These are phyloP conservation scores for Drosophila aff. DNA, from an alignment of 1,140 invertebrate species.

Conservation along the genomic window DNA sequence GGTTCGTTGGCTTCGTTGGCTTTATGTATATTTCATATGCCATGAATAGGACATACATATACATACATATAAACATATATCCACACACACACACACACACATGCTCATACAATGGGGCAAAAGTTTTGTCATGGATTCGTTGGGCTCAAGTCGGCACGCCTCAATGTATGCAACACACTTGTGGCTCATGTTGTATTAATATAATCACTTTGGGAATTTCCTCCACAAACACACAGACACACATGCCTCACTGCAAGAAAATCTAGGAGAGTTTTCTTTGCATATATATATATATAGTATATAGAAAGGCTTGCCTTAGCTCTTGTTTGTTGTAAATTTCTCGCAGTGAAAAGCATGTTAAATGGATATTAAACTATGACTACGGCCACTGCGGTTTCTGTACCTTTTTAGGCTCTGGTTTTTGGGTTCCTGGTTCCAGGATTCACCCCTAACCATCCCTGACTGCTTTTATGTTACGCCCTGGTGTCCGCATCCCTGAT, in stretches of 20 bases:
- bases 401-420: conserved; percentile 30
- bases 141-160: conserved; percentile 54
- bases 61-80: neutral
- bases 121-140: conserved; percentile 67
- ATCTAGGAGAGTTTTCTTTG: neutral
- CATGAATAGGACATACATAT: conserved; percentile 13
- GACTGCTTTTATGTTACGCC: conserved; percentile 39
- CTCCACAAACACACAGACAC: conserved; percentile 3
- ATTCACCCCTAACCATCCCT: neutral
- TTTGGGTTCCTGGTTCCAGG: neutral
- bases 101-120: conserved; percentile 9
- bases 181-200: conserved; percentile 84
- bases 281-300: neutral
- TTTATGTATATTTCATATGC: conserved; percentile 55
- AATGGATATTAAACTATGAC: conserved; percentile 82
- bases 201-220: conserved; percentile 83
- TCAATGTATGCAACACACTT: conserved; percentile 76
- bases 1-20: conserved; percentile 38
- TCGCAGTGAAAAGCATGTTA: conserved; percentile 63
- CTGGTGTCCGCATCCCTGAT: conserved; percentile 59
- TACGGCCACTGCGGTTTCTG: conserved; percentile 62
- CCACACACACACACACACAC: neutral
- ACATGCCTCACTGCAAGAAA: neutral
- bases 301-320: neutral
- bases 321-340: neutral